phyloP scores from a whole-genome alignment of 1,140 invertebrate species.

The Lepidurus couesii region DNA sequence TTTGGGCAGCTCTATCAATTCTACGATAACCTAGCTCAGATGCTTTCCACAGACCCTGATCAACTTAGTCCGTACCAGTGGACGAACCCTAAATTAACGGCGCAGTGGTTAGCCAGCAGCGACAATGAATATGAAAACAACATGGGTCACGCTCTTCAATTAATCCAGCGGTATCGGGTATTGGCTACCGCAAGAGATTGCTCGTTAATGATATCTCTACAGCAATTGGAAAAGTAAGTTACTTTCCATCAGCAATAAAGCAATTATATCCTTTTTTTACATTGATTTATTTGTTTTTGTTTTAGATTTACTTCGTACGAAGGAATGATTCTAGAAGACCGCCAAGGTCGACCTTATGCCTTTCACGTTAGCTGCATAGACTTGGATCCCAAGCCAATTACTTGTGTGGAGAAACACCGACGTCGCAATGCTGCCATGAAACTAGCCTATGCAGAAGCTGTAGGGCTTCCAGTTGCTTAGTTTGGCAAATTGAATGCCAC shows the following conservation, averaged over 20 bases:
- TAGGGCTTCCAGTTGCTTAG: background rate
- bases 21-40: slow-evolving; percentile 36
- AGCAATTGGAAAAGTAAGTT: slow-evolving; percentile 30
- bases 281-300: slow-evolving; percentile 38
- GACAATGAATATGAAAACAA: slow-evolving; percentile 26
- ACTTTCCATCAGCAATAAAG: background rate
- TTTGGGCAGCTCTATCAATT: slow-evolving; percentile 41
- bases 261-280: background rate
- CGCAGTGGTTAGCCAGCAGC: slow-evolving; percentile 33
- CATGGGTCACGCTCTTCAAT: slow-evolving; percentile 33
- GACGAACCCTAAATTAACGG: slow-evolving; percentile 31
- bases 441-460: slow-evolving; percentile 38
- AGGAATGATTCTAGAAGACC: slow-evolving; percentile 41
- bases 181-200: slow-evolving; percentile 53
- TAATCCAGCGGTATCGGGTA: slow-evolving; percentile 50
- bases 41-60: slow-evolving; percentile 9
- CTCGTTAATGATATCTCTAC: slow-evolving; percentile 52
- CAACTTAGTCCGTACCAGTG: slow-evolving; percentile 11
- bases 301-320: slow-evolving; percentile 33
- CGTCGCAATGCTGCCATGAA: slow-evolving; percentile 47
- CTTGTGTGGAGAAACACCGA: slow-evolving; percentile 50
- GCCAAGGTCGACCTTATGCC: slow-evolving; percentile 43
- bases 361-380: slow-evolving; percentile 49
- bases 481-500: background rate
- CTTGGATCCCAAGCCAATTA: slow-evolving; percentile 51